A percentile compares a stretch with the other conserved stretches of the same genome.
These are phyloP conservation scores for Pelecanoides urinatrix DNA, from an alignment of 2,113 vertebrate genomes.

Conservation along the genomic window DNA sequence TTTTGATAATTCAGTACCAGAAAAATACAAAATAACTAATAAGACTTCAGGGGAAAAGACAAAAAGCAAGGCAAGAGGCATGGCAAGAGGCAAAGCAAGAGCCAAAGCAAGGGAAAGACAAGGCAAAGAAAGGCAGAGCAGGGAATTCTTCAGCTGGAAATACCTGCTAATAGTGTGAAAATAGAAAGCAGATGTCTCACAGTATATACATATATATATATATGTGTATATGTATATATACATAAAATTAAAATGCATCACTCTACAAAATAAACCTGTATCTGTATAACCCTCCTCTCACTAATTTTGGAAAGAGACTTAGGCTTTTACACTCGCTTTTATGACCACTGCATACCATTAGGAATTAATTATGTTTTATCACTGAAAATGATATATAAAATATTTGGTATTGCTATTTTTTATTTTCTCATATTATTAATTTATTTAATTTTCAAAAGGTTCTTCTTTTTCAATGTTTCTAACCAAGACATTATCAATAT, in stretches of 20 bases:
- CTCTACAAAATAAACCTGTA: background rate
- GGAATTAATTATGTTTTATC: background rate
- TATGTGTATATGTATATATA: accelerated
- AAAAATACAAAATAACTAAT: background rate
- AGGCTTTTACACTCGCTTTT: background rate
- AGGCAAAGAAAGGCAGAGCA: background rate
- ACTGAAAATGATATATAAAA: background rate
- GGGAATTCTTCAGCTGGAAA: background rate
- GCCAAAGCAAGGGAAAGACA: background rate
- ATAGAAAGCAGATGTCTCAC: background rate
- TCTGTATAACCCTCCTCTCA: background rate
- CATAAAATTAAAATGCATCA: background rate
- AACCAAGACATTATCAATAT: background rate
- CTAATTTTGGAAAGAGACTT: background rate
- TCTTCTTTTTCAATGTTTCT: background rate
- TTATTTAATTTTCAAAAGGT: background rate
- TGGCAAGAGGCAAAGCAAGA: background rate
- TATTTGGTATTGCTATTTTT: background rate
- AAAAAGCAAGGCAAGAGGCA: background rate
- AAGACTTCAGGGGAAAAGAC: background rate
- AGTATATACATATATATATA: accelerated
- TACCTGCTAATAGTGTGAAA: background rate
- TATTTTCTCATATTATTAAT: background rate
- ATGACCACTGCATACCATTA: background rate
- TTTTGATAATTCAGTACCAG: background rate